Percentiles rank a stretch among this genome's conserved stretches.
phyloP scores from a whole-genome alignment of 2,888 invertebrate genomes.

The Agriopis marginaria region DNA sequence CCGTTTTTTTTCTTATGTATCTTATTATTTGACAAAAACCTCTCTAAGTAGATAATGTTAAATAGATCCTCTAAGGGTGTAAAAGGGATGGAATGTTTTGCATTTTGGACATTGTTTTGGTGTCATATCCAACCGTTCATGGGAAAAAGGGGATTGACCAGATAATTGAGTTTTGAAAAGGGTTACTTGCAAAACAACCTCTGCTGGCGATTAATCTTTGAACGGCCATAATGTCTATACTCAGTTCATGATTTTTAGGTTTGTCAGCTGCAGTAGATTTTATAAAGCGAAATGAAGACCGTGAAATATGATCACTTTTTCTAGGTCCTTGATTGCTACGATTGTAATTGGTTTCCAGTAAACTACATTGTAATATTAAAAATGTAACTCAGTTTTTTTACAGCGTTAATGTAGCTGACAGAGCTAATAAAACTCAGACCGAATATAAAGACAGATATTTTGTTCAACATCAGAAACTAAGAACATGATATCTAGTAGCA shows the following conservation, averaged over 20 bases:
- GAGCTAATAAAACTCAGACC: too few relatives aligned
- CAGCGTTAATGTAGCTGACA: too few relatives aligned
- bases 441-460: too few relatives aligned
- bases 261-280: too few relatives aligned
- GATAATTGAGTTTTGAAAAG: slow-evolving; percentile 21
- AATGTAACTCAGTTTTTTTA: too few relatives aligned
- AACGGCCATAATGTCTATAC: not conserved
- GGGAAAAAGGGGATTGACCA: slow-evolving; percentile 18
- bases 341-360: too few relatives aligned
- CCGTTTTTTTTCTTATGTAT: not conserved
- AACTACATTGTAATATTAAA: too few relatives aligned
- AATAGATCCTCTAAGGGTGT: slow-evolving; percentile 23
- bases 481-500: too few relatives aligned
- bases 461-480: too few relatives aligned
- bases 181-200: slow-evolving; percentile 1
- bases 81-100: slow-evolving; percentile 25
- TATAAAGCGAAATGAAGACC: not conserved
- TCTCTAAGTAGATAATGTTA: slow-evolving; percentile 8
- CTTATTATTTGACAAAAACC: slow-evolving; percentile 8
- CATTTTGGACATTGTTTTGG: slow-evolving; percentile 18
- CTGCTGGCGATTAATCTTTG: not conserved
- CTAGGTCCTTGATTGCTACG: too few relatives aligned
- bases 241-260: not conserved
- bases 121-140: slow-evolving; percentile 18
- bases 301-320: too few relatives aligned